Evolutionary conservation across 2,113 vertebrate species (phyloP).

Genomic region (Mohoua ochrocephala): DNA sequence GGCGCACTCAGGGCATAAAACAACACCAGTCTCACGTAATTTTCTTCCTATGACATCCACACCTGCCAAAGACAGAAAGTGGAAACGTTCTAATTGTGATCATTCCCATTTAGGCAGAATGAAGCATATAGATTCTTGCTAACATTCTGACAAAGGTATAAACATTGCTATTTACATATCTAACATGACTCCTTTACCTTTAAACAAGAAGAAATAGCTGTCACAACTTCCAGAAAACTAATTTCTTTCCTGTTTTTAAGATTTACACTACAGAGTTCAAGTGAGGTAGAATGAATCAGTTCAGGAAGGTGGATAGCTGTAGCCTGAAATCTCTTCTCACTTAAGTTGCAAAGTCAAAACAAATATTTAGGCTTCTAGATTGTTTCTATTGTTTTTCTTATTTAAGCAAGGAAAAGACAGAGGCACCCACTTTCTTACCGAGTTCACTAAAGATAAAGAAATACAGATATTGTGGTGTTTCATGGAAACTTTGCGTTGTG

Average conservation of each 20-base stretch:
- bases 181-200: neutral
- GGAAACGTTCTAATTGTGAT: neutral
- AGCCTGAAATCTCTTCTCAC: neutral
- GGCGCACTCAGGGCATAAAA: neutral
- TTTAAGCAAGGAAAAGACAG: neutral
- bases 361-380: neutral
- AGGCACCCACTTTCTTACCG: neutral
- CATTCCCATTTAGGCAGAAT: neutral
- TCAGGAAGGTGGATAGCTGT: neutral
- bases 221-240: neutral
- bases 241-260: neutral
- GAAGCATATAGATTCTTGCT: neutral
- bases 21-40: neutral
- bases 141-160: neutral
- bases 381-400: neutral
- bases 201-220: neutral
- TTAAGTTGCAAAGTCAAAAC: neutral
- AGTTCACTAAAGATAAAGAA: neutral
- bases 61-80: neutral
- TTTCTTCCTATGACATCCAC: neutral
- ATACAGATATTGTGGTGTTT: neutral
- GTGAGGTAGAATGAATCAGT: neutral
- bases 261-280: neutral
- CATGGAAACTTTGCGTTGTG: neutral
- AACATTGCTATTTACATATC: neutral